Evolutionary conservation across 30 jellyfish, hydroid and myxozoan species (phyloP).

Genomic region (Hydra vulgaris): DNA sequence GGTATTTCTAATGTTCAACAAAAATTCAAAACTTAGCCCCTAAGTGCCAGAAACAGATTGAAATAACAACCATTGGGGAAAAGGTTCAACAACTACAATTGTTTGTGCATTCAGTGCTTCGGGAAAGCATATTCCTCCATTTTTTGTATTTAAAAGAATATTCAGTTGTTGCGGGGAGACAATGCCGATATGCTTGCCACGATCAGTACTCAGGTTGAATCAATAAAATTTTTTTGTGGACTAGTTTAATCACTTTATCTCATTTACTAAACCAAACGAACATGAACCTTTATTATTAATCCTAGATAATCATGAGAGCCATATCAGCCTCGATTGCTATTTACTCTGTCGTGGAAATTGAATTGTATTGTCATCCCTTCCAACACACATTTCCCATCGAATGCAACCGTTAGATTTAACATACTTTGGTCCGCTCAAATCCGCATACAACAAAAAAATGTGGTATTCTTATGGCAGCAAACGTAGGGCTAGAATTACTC

Average conservation of each 20-base stretch:
- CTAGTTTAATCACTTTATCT: not conserved
- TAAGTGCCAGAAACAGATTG: not conserved
- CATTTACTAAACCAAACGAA: not conserved
- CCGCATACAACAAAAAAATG: not conserved
- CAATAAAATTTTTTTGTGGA: not conserved
- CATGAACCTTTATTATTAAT: not conserved
- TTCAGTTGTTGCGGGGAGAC: not conserved
- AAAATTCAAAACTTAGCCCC: not conserved
- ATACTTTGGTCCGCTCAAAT: not conserved
- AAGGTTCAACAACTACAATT: constrained; percentile 25
- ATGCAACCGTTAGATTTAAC: constrained; percentile 30
- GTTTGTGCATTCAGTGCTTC: constrained; percentile 28
- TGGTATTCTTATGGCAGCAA: not conserved
- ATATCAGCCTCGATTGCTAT: not conserved
- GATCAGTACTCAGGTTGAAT: not conserved
- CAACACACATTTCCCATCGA: constrained; percentile 30
- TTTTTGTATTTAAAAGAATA: not conserved
- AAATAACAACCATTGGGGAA: not conserved
- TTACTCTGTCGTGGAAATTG: constrained; percentile 20
- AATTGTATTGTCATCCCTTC: constrained; percentile 8
- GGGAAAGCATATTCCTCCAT: not conserved
- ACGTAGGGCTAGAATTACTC: not conserved
- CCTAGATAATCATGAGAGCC: constrained; percentile 17
- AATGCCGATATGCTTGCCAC: not conserved
- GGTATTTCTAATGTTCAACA: not conserved